Base-by-base conservation (phyloP, 2,888 invertebrate species). In the Cancer borealis region DNA sequence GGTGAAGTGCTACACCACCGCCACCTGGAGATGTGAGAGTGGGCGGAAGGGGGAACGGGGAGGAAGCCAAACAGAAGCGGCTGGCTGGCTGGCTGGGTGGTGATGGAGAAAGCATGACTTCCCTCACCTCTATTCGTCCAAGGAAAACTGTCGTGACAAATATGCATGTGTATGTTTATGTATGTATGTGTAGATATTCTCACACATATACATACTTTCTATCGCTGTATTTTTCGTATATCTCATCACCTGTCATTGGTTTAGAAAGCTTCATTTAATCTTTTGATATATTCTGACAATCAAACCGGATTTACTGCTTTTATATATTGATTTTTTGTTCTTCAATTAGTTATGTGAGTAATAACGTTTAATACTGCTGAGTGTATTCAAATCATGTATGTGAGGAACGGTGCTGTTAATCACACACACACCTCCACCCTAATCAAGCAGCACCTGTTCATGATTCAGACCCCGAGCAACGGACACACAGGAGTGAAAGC, bases 331-430 rank as follows among this genome's bases (percentile, higher is more conserved):
- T 26, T 26, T n/a, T 5, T 26, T 26, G 0, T 73, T 60, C 21
- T 21, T 21, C 17, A 21, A 26, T 73, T 73, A 8, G 10, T 21
- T 73, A 73, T 26, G 10, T 73, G n/a, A 73, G 26, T 73, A 8
- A 54, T 54, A 8, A 54, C 14, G 73, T 21, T 26, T 26, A 26
- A 73, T 73, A 5, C 54, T 54, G 54, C 14, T 3, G 14, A 14
- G 54, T 54, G 54, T 0, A 54, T 14, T 54, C 14, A 26, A 73
- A 73, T 8, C 17, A 21, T 10, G 60, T 60, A 60, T 60, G 60
- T 73, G n/a, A n/a, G 3, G 73, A 73, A 73, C 73, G 73, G 73
- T 73, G 73, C 73, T 26, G n/a, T 73, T 73, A 73, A 66, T 66
- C 54, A 54, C 54, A 54, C 66, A 17, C 66, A 66, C 66, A 66